Conservation (phyloP, 2,797 vertebrate species). For the Bradypodion ventrale region DNA sequence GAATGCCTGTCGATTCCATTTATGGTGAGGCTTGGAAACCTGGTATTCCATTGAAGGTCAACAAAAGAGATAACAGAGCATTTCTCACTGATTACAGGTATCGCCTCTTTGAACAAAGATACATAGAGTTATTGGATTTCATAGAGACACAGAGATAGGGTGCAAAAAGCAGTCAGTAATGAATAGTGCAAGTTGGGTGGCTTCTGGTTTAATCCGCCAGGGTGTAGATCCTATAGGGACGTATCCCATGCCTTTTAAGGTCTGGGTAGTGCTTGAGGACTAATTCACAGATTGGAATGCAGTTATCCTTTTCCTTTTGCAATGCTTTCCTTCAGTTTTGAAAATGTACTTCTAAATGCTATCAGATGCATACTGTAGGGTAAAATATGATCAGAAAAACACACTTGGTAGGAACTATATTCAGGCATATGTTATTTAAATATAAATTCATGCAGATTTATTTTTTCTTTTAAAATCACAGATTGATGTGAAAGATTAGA, state of each 20-base stretch:
- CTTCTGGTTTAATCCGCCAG: background rate
- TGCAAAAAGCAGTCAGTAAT: background rate
- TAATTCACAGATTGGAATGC: background rate
- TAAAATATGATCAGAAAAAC: background rate
- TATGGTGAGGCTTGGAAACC: conserved; percentile 60
- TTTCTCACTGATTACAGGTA: conserved; percentile 21
- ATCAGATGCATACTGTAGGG: background rate
- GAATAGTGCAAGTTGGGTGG: background rate
- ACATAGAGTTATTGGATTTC: too few relatives aligned
- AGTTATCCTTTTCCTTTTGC: background rate
- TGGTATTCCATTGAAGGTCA: conserved; percentile 67
- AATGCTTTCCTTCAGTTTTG: background rate
- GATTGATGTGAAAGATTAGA: too few relatives aligned
- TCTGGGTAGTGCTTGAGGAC: background rate
- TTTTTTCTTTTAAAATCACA: too few relatives aligned
- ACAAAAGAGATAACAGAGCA: conserved; percentile 14
- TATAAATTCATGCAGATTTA: background rate
- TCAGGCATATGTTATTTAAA: background rate
- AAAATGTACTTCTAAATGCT: background rate
- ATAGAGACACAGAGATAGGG: background rate
- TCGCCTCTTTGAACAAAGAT: background rate
- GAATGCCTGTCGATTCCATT: conserved; percentile 56
- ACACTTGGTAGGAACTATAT: background rate
- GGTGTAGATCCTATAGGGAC: background rate
- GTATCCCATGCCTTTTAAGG: background rate